Conservation (phyloP, 2,797 vertebrate genomes). For the Channallabes apus region DNA sequence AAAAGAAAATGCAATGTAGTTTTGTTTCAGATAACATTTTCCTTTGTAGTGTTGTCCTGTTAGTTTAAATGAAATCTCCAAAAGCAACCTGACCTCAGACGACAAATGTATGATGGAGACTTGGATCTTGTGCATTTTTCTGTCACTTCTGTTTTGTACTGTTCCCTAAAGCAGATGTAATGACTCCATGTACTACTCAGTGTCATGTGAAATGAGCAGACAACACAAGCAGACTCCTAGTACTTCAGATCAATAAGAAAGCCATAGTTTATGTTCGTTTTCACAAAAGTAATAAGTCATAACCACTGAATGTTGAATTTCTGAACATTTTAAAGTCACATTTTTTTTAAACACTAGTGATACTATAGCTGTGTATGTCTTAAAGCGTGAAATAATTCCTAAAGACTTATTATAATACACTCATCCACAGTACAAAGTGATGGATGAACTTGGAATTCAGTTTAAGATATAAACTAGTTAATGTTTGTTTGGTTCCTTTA, state of each 20-base stretch:
- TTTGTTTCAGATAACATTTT: not conserved
- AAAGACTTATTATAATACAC: not conserved
- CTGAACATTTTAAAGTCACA: not conserved
- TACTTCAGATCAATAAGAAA: not conserved
- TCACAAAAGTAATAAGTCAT: not conserved
- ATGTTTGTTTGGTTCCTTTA: not conserved
- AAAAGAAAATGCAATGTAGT: not conserved
- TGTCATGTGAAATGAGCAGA: no score
- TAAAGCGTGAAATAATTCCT: not conserved
- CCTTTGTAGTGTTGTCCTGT: not conserved
- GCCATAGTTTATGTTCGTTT: not conserved
- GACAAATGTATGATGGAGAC: not conserved
- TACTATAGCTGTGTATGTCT: not conserved
- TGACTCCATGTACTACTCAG: not conserved
- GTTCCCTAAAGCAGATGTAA: not conserved
- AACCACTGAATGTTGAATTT: not conserved
- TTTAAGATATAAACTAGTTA: not conserved
- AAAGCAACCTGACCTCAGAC: not conserved
- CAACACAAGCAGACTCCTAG: not conserved
- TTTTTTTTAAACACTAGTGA: not conserved
- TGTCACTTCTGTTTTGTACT: not conserved
- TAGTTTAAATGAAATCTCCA: not conserved
- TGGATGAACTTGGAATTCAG: not conserved
- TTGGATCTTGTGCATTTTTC: not conserved
- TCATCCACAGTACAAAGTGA: not conserved